A percentile compares a stretch with the other conserved stretches of the same genome.
Conservation (phyloP, 2,888 invertebrate species). For the Rhodophaea formosa region DNA sequence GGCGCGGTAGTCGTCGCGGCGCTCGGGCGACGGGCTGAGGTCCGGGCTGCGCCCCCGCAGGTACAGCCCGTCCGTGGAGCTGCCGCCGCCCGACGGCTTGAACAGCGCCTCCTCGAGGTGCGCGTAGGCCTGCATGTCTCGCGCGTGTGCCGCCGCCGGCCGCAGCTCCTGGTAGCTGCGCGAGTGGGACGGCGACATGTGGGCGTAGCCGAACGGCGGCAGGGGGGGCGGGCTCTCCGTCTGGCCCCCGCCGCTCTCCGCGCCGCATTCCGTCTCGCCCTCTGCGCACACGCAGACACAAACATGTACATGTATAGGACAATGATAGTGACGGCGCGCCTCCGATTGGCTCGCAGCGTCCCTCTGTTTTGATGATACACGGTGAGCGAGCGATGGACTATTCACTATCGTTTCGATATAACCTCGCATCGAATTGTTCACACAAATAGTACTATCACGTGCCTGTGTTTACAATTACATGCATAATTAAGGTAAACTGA, state of each 20-base stretch:
- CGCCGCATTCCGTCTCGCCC: constrained; percentile 59
- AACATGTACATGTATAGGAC: constrained; percentile 17
- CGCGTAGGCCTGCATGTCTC: constrained; percentile 73
- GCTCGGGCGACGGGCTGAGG: constrained; percentile 57
- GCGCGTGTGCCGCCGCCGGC: constrained; percentile 62
- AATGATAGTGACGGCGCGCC: constrained; percentile 19
- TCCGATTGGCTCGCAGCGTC: constrained; percentile 22
- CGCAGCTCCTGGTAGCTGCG: constrained; percentile 77
- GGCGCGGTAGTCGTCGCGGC: constrained; percentile 61
- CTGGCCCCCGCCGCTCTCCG: constrained; percentile 44
- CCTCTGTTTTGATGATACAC: constrained; percentile 9
- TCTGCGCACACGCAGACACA: constrained; percentile 58
- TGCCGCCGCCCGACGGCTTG: constrained; percentile 43
- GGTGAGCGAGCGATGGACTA: neutral
- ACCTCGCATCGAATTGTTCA: neutral
- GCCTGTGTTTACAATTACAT: neutral
- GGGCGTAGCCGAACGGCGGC: constrained; percentile 64
- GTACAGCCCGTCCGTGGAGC: constrained; percentile 58
- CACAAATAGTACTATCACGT: constrained; percentile 2
- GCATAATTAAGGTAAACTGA: neutral
- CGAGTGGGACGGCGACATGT: constrained; percentile 64
- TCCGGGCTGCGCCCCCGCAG: constrained; percentile 61
- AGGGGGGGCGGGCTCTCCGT: constrained; percentile 67
- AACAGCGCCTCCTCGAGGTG: constrained; percentile 62
- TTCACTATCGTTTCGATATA: neutral